Base-by-base conservation (phyloP, 1,140 invertebrate genomes). In the Galendromus occidentalis region DNA sequence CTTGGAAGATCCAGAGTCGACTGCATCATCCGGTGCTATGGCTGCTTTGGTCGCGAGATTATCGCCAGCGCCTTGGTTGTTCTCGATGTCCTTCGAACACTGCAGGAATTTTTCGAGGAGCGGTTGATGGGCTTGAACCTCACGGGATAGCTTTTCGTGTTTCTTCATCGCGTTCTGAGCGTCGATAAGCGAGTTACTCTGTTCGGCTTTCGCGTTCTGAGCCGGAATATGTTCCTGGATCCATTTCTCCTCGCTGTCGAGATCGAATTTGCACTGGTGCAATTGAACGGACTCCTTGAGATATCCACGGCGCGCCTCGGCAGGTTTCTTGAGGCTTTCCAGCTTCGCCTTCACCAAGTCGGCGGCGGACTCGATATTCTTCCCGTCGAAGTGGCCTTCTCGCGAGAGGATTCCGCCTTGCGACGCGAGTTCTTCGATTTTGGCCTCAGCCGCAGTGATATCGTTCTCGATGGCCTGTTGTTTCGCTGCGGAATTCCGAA, bases 161-260 rank as follows among this genome's bases (percentile, higher is more conserved):
- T 95, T 95, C 76, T 96, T 97, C 70, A 86, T 82, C 12, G 92
- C 79, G 14, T 85, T 87, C 72, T 94, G 89, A 0, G 91, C 89
- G 74, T 94, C 90, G 71, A 92, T 85, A 39, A 98, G 77, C 76
- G 88, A 91, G 64, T 85, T 81, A 0, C 86, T 86, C 2, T 86
- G 73, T 6, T 80, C 74, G 29, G 51, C 22, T 25, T 59, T 59
- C 1, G 51, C 22, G 67, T 69, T 69, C 47, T 71, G 69, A 4
- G 86, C 80, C 2, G 86, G 85, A 65, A 86, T 73, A 69, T 91
- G 86, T 74, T 97, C 94, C 41, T 85, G 84, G 65, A 97, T 91
- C 93, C 93, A 98, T 73, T 93, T 89, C 70, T 94, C 79, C 75
- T 98, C 92, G 0, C 85, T 85, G 66, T 94, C 88, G 41, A 94